Evolutionary conservation across 2,888 invertebrate species (phyloP), one percentile per base, ranked within the genome.

Genomic region (Philaethria dido): DNA sequence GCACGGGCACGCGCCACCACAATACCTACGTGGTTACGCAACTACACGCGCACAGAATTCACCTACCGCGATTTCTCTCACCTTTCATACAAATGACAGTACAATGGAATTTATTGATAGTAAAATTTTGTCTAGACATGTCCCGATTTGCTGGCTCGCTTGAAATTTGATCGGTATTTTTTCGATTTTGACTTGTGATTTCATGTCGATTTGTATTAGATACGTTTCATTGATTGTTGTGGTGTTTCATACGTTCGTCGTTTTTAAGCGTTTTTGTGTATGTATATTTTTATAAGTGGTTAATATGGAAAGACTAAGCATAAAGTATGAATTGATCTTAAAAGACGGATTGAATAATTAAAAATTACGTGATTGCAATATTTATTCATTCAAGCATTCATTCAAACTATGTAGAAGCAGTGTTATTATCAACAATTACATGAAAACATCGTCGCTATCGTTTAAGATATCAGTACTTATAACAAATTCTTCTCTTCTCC

Each of bases 21-120:
- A 76, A 76, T 75, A 73, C 84, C 69, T 65, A 64, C 64, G 64
- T 45, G 76, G 70, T 70, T 68, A 66, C 70, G 69, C 89, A 90
- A 89, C 83, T 75, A 80, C 77, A 89, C 89, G 90, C 88, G 88
- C 73, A 75, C 79, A 77, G 90, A 90, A 91, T 92, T 83, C 75
- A 81, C 82, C 83, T 80, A 84, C 80, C 79, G 80, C 86, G 89
- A 90, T 90, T 90, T 91, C 91, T 89, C 90, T 89, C 77, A 85
- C 88, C 86, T 86, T 85, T 85, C 85, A 82, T 84, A 84, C 70
- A 74, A 72, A 78, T 79, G 83, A 86, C 86, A 85, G 81, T 81
- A 86, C 82, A 80, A 83, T 80, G 71, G 73, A 71, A 78, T 83
- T 80, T 81, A 81, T 79, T 71, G 76, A 75, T 77, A 77, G 75